phyloP scores from a whole-genome alignment of 2,797 vertebrate species.

The Onychomys leucogaster region DNA sequence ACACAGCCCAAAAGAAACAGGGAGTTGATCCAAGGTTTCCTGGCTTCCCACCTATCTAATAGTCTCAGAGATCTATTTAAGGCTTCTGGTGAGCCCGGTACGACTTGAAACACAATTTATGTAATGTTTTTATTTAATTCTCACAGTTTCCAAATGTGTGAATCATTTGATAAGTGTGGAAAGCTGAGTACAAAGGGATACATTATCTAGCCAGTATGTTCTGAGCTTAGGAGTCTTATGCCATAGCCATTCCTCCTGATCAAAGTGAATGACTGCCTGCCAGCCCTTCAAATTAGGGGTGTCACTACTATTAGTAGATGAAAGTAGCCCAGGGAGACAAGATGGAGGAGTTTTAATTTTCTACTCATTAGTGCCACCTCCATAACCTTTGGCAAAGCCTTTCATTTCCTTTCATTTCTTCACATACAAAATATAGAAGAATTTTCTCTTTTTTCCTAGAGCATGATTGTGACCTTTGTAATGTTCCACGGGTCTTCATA shows the following conservation, averaged over 20 bases:
- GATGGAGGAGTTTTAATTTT: not conserved
- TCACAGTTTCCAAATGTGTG: not conserved
- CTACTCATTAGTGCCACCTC: not conserved
- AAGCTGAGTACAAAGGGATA: not conserved
- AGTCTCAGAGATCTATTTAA: not conserved
- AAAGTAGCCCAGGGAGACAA: not conserved
- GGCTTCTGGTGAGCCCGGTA: not conserved
- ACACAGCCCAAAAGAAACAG: not conserved
- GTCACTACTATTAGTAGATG: not conserved
- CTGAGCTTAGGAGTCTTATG: not conserved
- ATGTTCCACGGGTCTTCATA: not conserved
- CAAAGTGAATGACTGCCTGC: not conserved
- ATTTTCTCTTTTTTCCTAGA: not conserved
- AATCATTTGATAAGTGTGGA: slow-evolving; percentile 28
- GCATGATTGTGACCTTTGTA: not conserved
- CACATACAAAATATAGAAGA: slow-evolving; percentile 8
- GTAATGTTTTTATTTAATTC: slow-evolving; percentile 25
- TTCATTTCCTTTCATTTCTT: not conserved
- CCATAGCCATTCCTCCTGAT: not conserved
- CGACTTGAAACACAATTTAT: not conserved
- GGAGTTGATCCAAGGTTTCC: not conserved
- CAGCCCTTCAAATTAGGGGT: not conserved
- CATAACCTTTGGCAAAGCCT: not conserved
- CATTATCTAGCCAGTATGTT: not conserved
- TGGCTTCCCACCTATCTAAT: not conserved